These are phyloP conservation scores for Lipotes vexillifer DNA, from an alignment of 2,113 vertebrate genomes.

Conservation along the genomic window DNA sequence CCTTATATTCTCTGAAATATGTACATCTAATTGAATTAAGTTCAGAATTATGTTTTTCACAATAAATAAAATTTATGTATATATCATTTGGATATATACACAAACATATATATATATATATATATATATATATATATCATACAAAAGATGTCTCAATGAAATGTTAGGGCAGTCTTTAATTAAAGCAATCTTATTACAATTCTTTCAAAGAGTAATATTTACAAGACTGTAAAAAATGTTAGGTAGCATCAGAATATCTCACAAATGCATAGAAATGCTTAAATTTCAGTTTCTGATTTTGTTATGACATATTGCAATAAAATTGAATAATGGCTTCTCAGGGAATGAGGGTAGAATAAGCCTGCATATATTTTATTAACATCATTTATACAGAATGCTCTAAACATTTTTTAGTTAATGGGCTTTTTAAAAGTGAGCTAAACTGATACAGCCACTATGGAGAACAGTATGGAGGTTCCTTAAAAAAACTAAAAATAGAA, in stretches of 20 bases:
- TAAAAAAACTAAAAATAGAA: too few relatives aligned
- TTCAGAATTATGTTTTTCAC: background rate
- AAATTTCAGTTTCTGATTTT: conserved; percentile 1
- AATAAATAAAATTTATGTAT: background rate
- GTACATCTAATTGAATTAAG: background rate
- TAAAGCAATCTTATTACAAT: background rate
- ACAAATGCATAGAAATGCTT: background rate
- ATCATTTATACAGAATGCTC: background rate
- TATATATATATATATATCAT: background rate
- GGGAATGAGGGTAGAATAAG: background rate
- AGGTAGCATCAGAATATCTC: background rate
- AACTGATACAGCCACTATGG: background rate
- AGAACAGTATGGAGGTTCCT: too few relatives aligned
- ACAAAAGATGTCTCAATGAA: conserved; percentile 4
- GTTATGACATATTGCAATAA: background rate
- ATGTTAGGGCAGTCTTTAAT: background rate
- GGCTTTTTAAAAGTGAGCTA: background rate
- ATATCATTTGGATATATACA: background rate
- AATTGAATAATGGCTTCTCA: background rate
- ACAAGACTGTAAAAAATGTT: background rate
- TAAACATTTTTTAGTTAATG: background rate
- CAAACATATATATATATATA: background rate
- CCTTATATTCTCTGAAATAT: background rate
- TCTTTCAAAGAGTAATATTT: background rate
- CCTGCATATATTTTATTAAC: background rate